Evolutionary conservation across 2,797 vertebrate genomes (phyloP).

Genomic region (Austrolebias charrua): DNA sequence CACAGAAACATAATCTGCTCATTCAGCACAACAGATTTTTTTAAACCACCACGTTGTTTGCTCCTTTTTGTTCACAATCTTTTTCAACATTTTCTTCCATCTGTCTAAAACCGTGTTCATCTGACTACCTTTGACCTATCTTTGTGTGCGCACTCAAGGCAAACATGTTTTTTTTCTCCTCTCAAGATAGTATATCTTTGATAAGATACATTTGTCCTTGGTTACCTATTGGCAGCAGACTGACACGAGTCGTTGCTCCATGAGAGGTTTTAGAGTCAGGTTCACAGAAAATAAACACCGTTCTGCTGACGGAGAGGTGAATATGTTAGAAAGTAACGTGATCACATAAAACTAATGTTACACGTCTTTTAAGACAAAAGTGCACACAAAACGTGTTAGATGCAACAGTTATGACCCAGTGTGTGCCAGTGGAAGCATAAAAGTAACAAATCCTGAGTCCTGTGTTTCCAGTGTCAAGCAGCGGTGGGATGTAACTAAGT

Average conservation of each 20-base stretch:
- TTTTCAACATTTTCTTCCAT: not conserved
- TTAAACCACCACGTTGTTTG: not conserved
- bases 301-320: not conserved
- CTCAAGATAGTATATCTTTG: slow-evolving; percentile 6
- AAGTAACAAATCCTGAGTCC: no score
- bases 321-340: no score
- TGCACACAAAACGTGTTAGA: no score
- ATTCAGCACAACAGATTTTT: not conserved
- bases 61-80: not conserved
- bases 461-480: no score
- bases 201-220: slow-evolving; percentile 18
- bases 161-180: not conserved
- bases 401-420: no score
- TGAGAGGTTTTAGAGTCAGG: slow-evolving; percentile 1
- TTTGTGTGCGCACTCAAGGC: not conserved
- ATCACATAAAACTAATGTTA: not conserved
- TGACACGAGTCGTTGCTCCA: not conserved
- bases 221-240: not conserved
- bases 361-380: not conserved
- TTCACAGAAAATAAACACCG: slow-evolving; percentile 1
- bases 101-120: slow-evolving; percentile 3
- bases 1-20: not conserved
- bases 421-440: no score
- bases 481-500: no score
- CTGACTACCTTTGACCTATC: slow-evolving; percentile 16